Evolutionary conservation across 1,140 invertebrate species (phyloP).

Genomic region (Paralvinella palmiformis): DNA sequence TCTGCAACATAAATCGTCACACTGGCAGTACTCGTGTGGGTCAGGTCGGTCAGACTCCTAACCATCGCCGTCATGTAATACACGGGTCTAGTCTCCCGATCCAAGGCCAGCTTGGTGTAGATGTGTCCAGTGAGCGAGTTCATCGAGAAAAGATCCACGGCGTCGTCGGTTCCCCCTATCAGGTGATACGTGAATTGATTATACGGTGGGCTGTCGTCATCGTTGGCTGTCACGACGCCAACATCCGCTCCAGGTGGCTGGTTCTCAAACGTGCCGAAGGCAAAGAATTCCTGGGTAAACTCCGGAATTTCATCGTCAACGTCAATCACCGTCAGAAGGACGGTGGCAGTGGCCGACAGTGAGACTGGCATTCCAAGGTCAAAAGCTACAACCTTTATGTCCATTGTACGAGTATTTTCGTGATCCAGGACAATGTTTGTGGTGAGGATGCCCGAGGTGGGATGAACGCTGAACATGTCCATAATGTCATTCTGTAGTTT

Average conservation of each 20-base stretch:
- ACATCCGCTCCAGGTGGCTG: conserved; percentile 13
- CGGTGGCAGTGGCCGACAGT: not conserved
- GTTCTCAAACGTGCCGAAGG: conserved; percentile 20
- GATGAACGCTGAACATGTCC: conserved; percentile 2
- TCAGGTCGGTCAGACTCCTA: not conserved
- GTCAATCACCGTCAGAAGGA: conserved; percentile 6
- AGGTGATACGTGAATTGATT: conserved; percentile 6
- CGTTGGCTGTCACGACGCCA: conserved; percentile 15
- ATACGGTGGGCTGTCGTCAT: conserved; percentile 3
- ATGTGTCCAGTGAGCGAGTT: not conserved
- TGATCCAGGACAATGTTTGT: conserved; percentile 12
- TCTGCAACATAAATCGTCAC: conserved; percentile 10
- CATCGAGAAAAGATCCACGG: not conserved
- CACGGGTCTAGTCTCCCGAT: conserved; percentile 5
- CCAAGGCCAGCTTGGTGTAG: not conserved
- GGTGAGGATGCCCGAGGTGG: not conserved
- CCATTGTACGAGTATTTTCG: not conserved
- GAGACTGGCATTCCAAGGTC: conserved; percentile 14
- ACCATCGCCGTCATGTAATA: conserved; percentile 4
- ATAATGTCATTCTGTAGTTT: not conserved
- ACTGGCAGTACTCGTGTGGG: not conserved
- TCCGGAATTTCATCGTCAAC: conserved; percentile 15
- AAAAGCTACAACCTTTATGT: conserved; percentile 3
- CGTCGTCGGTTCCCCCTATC: not conserved
- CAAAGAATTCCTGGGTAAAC: conserved; percentile 10